A percentile compares a stretch with the other conserved stretches of the same genome.
Evolutionary conservation across 37 sponge, comb jelly and placozoan genomes (phyloP).

Genomic region (Diacarnus erythraeanus): DNA sequence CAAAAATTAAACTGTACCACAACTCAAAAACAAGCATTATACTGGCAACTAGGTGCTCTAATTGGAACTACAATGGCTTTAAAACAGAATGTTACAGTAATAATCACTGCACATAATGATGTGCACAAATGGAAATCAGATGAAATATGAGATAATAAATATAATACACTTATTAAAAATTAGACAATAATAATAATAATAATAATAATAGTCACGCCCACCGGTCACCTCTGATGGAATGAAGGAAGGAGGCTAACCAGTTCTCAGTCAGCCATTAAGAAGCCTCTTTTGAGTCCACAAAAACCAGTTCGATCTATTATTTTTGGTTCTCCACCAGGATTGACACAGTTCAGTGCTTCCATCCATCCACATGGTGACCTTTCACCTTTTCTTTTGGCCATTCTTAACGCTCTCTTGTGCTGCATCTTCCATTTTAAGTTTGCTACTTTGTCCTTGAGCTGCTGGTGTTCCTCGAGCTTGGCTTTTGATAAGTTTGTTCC

Average conservation of each 20-base stretch:
- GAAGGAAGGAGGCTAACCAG: background rate
- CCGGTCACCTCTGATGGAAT: no score
- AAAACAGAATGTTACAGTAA: background rate
- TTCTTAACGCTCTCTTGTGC: conserved; percentile 34
- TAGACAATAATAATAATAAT: background rate
- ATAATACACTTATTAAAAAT: no score
- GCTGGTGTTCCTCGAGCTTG: conserved; percentile 49
- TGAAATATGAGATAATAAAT: no score
- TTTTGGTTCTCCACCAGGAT: conserved; percentile 17
- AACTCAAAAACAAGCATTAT: background rate
- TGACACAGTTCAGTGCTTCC: conserved; percentile 50
- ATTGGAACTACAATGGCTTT: background rate
- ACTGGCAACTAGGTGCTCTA: background rate
- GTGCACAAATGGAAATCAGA: background rate
- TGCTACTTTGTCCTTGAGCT: conserved; percentile 55
- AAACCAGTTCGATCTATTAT: conserved; percentile 15
- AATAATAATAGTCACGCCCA: background rate
- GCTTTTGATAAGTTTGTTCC: conserved; percentile 20
- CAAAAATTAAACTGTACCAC: no score
- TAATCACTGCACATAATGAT: background rate
- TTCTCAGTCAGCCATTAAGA: conserved; percentile 18
- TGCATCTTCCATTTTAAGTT: conserved; percentile 59
- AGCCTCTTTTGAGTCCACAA: conserved; percentile 64
- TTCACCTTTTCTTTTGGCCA: conserved; percentile 44
- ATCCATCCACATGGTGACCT: conserved; percentile 67